These are phyloP conservation scores for Mechanitis mazaeus DNA, from an alignment of 2,888 invertebrate species.

Conservation along the genomic window DNA sequence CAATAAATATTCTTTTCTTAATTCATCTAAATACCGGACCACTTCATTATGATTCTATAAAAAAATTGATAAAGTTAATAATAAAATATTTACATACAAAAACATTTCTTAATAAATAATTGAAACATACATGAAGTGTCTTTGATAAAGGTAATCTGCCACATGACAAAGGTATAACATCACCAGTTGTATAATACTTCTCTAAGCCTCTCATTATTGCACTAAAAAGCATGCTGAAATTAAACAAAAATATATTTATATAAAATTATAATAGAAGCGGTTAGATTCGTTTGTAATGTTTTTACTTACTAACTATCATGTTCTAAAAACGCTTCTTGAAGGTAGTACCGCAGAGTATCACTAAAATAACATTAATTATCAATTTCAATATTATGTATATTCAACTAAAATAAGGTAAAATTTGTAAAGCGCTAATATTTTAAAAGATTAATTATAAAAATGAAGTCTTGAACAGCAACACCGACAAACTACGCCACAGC, in stretches of 20 bases:
- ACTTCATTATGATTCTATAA: slow-evolving; percentile 74
- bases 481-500: no score
- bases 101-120: neutral
- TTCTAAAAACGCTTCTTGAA: slow-evolving; percentile 83
- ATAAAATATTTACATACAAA: neutral
- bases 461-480: no score
- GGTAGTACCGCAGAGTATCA: slow-evolving; percentile 78
- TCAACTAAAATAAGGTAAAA: no score
- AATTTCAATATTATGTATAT: neutral
- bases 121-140: slow-evolving; percentile 49
- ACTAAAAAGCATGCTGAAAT: slow-evolving; percentile 77
- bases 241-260: neutral
- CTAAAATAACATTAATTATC: slow-evolving; percentile 61
- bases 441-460: no score
- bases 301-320: slow-evolving; percentile 88
- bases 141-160: slow-evolving; percentile 66
- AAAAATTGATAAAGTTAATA: slow-evolving; percentile 7
- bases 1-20: slow-evolving; percentile 79
- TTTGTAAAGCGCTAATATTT: no score
- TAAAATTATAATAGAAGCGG: slow-evolving; percentile 17
- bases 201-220: slow-evolving; percentile 80
- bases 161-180: slow-evolving; percentile 66
- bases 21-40: slow-evolving; percentile 76
- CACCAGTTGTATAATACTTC: slow-evolving; percentile 79
- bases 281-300: slow-evolving; percentile 30